Percentiles rank a stretch among this genome's conserved stretches.
phyloP scores from a whole-genome alignment of 2,113 vertebrate genomes.

The Trogon melanurus region DNA sequence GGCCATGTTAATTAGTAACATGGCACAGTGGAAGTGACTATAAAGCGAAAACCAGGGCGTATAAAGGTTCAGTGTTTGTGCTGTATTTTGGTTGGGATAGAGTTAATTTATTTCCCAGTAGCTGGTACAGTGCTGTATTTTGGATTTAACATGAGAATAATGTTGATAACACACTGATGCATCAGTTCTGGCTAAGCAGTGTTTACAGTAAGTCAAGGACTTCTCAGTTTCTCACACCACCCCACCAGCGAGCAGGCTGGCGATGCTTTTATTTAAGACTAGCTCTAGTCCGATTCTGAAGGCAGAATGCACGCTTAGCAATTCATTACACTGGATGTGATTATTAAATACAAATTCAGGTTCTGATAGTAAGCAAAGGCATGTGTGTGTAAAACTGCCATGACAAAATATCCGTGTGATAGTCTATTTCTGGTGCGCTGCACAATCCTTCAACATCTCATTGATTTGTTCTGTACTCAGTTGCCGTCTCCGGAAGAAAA shows the following conservation, averaged over 20 bases:
- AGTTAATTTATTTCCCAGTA: neutral
- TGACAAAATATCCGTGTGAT: neutral
- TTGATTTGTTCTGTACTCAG: constrained; percentile 68
- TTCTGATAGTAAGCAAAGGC: neutral
- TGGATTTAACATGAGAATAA: neutral
- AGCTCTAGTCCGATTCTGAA: neutral
- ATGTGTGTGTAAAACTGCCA: neutral
- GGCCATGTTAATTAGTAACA: neutral
- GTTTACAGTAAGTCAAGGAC: neutral
- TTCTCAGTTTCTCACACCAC: neutral
- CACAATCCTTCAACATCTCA: neutral
- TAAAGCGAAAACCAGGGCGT: neutral
- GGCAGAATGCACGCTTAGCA: neutral
- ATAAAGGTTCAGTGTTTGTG: neutral
- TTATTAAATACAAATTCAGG: neutral
- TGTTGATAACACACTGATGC: neutral
- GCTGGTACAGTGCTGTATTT: neutral
- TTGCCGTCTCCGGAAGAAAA: constrained; percentile 95
- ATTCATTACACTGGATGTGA: neutral
- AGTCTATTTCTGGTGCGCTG: neutral
- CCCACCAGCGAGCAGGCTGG: neutral
- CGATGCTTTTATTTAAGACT: neutral
- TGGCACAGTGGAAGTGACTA: neutral
- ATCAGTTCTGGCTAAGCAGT: neutral
- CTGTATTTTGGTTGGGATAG: neutral